Evolutionary conservation across 1,140 invertebrate genomes (phyloP).

Genomic region (Myzus persicae): DNA sequence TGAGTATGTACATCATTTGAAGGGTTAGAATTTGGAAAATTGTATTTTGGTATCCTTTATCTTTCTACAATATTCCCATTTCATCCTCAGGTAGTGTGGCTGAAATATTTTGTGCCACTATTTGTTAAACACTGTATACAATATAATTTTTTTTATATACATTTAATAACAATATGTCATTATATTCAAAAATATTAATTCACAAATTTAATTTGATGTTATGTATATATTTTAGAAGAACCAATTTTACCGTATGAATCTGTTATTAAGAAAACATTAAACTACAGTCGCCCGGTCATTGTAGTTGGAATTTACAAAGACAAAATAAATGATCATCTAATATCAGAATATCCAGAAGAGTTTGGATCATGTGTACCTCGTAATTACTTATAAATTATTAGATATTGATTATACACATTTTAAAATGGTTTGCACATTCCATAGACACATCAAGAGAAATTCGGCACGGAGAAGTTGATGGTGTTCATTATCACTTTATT

Average conservation of each 20-base stretch:
- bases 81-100: not conserved
- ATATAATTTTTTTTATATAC: not conserved
- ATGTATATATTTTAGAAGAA: constrained; percentile 58
- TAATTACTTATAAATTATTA: constrained; percentile 40
- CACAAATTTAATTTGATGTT: not conserved
- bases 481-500: constrained; percentile 98
- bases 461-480: constrained; percentile 96
- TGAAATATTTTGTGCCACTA: not conserved
- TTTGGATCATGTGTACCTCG: constrained; percentile 98
- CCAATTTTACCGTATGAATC: constrained; percentile 57
- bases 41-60: too few species aligned
- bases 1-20: too few species aligned
- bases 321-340: constrained; percentile 98
- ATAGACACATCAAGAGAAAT: constrained; percentile 89
- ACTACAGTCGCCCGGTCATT: constrained; percentile 93
- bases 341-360: constrained; percentile 97
- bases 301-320: constrained; percentile 98
- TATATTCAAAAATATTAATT: not conserved
- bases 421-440: not conserved
- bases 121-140: not conserved
- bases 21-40: too few species aligned
- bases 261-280: constrained; percentile 78
- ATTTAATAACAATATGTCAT: not conserved
- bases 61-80: not conserved
- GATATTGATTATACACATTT: not conserved